Evolutionary conservation across 2,113 vertebrate species (phyloP).

Genomic region (Tenrec ecaudatus): DNA sequence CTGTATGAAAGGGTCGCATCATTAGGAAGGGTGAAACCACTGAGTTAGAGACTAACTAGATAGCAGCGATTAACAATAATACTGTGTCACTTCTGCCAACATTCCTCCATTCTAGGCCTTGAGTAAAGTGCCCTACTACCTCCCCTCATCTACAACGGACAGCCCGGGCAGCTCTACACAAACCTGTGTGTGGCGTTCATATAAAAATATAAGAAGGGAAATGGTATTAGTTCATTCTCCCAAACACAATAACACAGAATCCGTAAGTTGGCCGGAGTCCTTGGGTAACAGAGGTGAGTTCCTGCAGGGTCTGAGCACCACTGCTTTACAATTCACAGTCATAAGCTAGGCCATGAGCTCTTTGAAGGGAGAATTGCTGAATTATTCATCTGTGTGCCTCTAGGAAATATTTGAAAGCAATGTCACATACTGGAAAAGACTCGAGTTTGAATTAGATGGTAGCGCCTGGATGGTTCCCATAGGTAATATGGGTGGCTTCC

Average conservation of each 20-base stretch:
- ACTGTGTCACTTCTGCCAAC: background rate
- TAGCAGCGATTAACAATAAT: background rate
- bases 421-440: background rate
- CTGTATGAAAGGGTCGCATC: too few species aligned
- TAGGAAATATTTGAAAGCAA: constrained; percentile 20
- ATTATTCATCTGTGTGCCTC: background rate
- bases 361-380: background rate
- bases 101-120: background rate
- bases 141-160: background rate
- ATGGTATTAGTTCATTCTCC: background rate
- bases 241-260: background rate
- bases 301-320: background rate
- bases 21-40: too few species aligned
- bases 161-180: rapidly evolving
- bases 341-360: background rate
- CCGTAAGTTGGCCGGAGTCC: background rate
- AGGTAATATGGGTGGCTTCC: background rate
- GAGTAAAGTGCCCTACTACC: background rate
- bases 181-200: rapidly evolving
- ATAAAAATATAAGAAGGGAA: background rate
- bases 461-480: background rate
- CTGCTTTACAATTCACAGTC: background rate
- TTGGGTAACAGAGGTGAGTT: background rate
- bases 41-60: background rate
- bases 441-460: background rate